A percentile compares a stretch with the other conserved stretches of the same genome.
These are phyloP conservation scores for Turdus rufiventris DNA, from an alignment of 2,113 vertebrate genomes.

Conservation along the genomic window DNA sequence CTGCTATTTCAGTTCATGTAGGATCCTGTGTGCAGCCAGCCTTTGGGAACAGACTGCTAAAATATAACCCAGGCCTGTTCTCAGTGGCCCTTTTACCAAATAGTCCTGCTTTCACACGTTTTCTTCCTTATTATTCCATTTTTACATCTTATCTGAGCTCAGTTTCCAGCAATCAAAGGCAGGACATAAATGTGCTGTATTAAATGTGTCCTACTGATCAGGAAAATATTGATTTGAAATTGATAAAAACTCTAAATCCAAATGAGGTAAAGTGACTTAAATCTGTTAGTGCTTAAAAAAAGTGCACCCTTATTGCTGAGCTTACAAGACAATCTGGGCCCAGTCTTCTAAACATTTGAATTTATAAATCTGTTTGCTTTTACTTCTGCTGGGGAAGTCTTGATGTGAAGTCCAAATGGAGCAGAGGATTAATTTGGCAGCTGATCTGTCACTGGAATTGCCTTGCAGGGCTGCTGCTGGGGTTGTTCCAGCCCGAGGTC, in stretches of 20 bases:
- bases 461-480: neutral
- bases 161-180: neutral
- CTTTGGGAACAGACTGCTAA: neutral
- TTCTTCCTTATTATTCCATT: neutral
- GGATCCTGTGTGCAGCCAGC: neutral
- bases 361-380: conserved; percentile 3
- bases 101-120: neutral
- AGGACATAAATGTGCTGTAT: neutral
- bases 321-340: neutral
- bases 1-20: neutral
- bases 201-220: neutral
- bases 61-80: neutral
- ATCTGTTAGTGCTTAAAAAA: neutral
- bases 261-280: neutral
- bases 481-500: neutral
- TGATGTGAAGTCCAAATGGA: neutral
- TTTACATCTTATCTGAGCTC: neutral
- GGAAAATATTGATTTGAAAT: neutral
- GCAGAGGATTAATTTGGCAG: neutral
- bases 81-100: neutral
- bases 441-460: neutral
- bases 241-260: neutral
- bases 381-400: neutral
- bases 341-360: neutral
- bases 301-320: neutral